Evolutionary conservation across 2,113 vertebrate genomes (phyloP).

Genomic region (Pteropus alecto): DNA sequence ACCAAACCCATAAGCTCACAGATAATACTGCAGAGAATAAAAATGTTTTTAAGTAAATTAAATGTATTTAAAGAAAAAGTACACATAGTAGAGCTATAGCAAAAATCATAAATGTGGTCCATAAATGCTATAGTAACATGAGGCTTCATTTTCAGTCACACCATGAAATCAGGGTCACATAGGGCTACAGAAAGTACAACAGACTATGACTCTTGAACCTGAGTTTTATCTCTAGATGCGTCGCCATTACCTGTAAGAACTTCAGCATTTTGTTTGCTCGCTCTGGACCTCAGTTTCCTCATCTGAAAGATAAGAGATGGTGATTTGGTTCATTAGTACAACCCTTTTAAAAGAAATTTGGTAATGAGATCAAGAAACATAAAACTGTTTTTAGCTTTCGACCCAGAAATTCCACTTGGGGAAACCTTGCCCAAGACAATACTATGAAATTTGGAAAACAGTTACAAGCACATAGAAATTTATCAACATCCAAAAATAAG

Average conservation of each 20-base stretch:
- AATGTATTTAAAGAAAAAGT: not conserved
- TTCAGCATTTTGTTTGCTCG: not conserved
- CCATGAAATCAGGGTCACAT: not conserved
- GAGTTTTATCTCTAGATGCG: not conserved
- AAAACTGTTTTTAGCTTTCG: constrained; percentile 32
- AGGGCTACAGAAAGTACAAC: not conserved
- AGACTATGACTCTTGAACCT: not conserved
- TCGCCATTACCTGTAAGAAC: not conserved
- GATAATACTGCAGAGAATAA: not conserved
- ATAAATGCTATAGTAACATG: not conserved
- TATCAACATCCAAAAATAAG: constrained; percentile 22
- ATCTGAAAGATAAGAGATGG: not conserved
- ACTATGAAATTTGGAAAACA: constrained; percentile 35
- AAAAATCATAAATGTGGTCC: not conserved
- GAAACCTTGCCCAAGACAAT: constrained; percentile 10
- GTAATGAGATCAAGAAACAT: not conserved
- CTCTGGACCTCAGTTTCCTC: not conserved
- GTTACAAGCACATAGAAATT: not conserved
- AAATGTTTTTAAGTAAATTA: not conserved
- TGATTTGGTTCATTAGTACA: not conserved
- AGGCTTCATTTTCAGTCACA: not conserved
- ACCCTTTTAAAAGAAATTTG: not conserved
- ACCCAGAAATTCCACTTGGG: not conserved
- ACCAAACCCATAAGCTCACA: not conserved
- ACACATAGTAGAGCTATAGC: not conserved